Percentiles rank a stretch among this genome's conserved stretches.
These are phyloP conservation scores for Lochmaea crataegi DNA, from an alignment of 2,888 invertebrate species.

Conservation along the genomic window DNA sequence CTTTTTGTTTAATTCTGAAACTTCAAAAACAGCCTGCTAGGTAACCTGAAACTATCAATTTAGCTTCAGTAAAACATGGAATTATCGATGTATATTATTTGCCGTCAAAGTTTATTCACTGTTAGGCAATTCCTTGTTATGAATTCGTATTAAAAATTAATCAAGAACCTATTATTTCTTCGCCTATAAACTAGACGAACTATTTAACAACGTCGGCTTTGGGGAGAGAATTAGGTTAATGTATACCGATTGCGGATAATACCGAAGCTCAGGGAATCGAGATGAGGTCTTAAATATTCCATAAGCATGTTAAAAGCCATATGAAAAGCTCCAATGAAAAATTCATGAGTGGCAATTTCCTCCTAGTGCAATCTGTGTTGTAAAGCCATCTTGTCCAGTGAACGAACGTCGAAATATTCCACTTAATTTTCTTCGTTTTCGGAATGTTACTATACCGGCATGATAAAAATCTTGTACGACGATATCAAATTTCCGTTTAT, in stretches of 20 bases:
- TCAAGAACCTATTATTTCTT: not conserved
- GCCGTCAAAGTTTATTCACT: not conserved
- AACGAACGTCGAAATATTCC: slow-evolving; percentile 43
- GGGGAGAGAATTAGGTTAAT: slow-evolving; percentile 38
- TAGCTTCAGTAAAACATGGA: no score
- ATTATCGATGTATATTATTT: no score
- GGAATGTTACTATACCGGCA: slow-evolving; percentile 18
- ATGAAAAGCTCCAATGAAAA: slow-evolving; percentile 51
- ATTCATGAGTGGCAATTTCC: slow-evolving; percentile 53
- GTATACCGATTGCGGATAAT: slow-evolving; percentile 44
- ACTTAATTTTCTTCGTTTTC: slow-evolving; percentile 39
- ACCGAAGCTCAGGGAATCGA: slow-evolving; percentile 33
- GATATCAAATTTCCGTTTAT: slow-evolving; percentile 24
- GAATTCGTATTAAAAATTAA: not conserved
- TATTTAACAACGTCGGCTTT: not conserved
- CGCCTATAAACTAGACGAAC: slow-evolving; percentile 5
- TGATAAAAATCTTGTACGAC: slow-evolving; percentile 25
- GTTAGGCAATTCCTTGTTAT: not conserved
- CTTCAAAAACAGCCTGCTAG: no score
- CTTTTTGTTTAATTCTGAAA: no score
- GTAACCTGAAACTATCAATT: no score
- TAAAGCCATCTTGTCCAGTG: slow-evolving; percentile 45
- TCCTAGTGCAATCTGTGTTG: slow-evolving; percentile 49
- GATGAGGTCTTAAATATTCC: slow-evolving; percentile 45
- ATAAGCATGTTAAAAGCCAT: slow-evolving; percentile 49